Conservation (phyloP, 2,888 invertebrate genomes). For the Brachyopa scutellaris region DNA sequence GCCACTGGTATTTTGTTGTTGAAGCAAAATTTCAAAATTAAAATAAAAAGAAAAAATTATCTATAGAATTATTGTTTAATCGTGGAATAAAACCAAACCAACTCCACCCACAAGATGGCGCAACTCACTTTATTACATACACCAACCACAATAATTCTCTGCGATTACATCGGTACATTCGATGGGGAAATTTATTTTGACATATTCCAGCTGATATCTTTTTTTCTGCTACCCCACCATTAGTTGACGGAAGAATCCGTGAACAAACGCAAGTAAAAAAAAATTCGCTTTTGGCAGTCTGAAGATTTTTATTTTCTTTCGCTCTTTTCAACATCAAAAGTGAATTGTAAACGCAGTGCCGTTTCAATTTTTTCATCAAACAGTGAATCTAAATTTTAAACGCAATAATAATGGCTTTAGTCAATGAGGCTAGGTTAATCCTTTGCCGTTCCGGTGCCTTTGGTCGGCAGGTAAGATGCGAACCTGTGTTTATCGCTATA, state of each 20-base stretch:
- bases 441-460: conserved; percentile 77
- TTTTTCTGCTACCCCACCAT: not conserved
- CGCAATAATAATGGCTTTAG: conserved; percentile 76
- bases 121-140: not conserved
- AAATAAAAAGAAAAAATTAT: no score
- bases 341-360: conserved; percentile 80
- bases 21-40: no score
- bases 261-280: conserved; percentile 30
- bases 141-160: not conserved
- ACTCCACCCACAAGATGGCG: not conserved
- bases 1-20: no score
- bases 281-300: conserved; percentile 18
- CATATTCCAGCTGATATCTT: conserved; percentile 12
- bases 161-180: not conserved
- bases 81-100: no score
- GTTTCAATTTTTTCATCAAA: conserved; percentile 77
- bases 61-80: no score
- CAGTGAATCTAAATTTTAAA: conserved; percentile 6
- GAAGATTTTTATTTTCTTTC: no score
- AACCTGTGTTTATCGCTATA: conserved; percentile 24
- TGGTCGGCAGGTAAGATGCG: conserved; percentile 78
- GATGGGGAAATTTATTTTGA: conserved; percentile 5
- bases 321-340: conserved; percentile 46
- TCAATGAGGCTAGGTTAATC: conserved; percentile 79
- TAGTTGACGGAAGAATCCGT: conserved; percentile 41